Percentiles rank a stretch among this genome's conserved stretches.
phyloP scores from a whole-genome alignment of 2,113 vertebrate species.

The Nothobranchius kuhntae region DNA sequence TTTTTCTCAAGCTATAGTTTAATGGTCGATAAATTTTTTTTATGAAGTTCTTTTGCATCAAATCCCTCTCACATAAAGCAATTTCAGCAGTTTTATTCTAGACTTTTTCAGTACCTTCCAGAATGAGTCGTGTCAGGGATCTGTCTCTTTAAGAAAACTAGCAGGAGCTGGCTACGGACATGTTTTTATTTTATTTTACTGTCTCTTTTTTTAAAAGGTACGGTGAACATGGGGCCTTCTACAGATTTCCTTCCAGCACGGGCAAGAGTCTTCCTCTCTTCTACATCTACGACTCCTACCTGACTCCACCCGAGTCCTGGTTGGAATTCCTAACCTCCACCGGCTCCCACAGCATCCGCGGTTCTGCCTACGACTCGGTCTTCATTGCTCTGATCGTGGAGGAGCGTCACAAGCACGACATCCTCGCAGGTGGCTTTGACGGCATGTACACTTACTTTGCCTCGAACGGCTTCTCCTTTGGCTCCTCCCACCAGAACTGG shows the following conservation, averaged over 20 bases:
- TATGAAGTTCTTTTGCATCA: too few relatives aligned
- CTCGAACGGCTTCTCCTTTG: slow-evolving; percentile 91
- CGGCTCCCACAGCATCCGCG: slow-evolving; percentile 85
- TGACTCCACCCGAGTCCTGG: slow-evolving; percentile 87
- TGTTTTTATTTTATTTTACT: too few relatives aligned
- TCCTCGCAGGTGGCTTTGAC: slow-evolving; percentile 84
- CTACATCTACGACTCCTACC: slow-evolving; percentile 91
- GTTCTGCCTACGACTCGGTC: slow-evolving; percentile 84
- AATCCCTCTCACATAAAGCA: too few relatives aligned
- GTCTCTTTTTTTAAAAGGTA: slow-evolving; percentile 78
- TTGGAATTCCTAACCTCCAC: slow-evolving; percentile 82
- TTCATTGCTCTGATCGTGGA: slow-evolving; percentile 89
- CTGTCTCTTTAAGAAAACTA: too few relatives aligned
- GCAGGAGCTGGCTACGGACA: too few relatives aligned
- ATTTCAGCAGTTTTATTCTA: too few relatives aligned
- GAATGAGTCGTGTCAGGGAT: too few relatives aligned
- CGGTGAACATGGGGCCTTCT: slow-evolving; percentile 87
- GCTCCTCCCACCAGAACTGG: slow-evolving; percentile 94
- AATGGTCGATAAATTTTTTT: too few relatives aligned
- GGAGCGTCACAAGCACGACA: slow-evolving; percentile 88
- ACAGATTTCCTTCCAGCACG: slow-evolving; percentile 84
- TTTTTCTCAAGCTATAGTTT: too few relatives aligned
- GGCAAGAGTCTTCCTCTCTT: slow-evolving; percentile 87
- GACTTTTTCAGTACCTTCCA: too few relatives aligned
- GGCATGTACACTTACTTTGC: slow-evolving; percentile 93